Base-by-base conservation (phyloP, 2,113 vertebrate species). In the Saimiri boliviensis region DNA sequence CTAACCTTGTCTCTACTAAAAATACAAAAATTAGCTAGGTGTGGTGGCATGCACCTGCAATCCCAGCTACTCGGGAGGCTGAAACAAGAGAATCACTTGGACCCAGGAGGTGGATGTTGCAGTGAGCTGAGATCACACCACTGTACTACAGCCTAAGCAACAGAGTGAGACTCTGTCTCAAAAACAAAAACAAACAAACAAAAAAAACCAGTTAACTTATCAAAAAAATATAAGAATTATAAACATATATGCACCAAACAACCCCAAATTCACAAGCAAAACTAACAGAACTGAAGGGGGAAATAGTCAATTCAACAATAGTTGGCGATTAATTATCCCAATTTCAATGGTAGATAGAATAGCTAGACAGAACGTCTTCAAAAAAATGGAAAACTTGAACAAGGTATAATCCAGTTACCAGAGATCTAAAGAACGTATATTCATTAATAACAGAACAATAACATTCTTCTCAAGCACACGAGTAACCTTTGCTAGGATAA, bases 341-440 rank as follows among this genome's bases (percentile, higher is more conserved):
- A 42, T 88, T 92, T 92, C 58, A 82, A n/a, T 35, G 56, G 92
- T 42, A n/a, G 19, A 27, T 79, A 88, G 35, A 92, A 92, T 20
- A 96, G 70, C 35, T 71, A 77, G 58, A 94, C 8, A 94, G 68
- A 63, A 91, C 32, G 58, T 83, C 54, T 90, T 47, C 83, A 91
- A 87, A 42, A 35, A 83, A 83, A 70, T 25, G n/a, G 54, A 77
- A 71, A 25, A 37, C 2, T 81, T 93, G 37, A 81, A 73, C 40
- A 81, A 58, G 40, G n/a, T 91, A 8, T 88, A 49, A 68, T 60
- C 49, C 20, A 88, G 37, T 77, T 88, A 77, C 70, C 49, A 84
- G 79, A 86, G 27, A 82, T 16, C 7, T 60, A 70, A 8, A 88
- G 76, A 92, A 60, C 30, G 13, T 42, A 23, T 14, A 63, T 76